Evolutionary conservation across 2,797 vertebrate genomes (phyloP).

Genomic region (Cryptoblepharus egeriae): DNA sequence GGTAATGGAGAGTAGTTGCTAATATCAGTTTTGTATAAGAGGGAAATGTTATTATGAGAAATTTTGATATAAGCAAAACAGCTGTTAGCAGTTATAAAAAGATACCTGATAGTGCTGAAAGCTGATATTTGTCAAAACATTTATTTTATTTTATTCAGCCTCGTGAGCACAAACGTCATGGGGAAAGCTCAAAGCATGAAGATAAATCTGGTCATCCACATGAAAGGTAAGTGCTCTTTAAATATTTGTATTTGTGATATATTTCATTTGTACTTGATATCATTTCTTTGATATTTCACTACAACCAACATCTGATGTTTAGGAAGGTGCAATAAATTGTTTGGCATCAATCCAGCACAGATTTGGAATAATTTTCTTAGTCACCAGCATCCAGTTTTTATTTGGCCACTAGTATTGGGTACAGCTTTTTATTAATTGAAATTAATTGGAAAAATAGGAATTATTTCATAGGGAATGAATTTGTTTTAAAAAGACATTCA

Average conservation of each 20-base stretch:
- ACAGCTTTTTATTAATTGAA: neutral
- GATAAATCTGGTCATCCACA: constrained; percentile 26
- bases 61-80: neutral
- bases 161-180: constrained; percentile 48
- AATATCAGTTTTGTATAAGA: neutral
- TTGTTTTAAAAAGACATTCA: neutral
- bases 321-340: neutral
- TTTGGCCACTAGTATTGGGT: neutral
- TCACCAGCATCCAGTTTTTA: neutral
- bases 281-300: neutral
- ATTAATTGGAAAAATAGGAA: neutral
- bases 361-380: neutral
- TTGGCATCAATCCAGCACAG: neutral
- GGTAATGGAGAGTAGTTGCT: neutral
- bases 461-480: neutral
- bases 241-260: neutral
- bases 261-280: neutral
- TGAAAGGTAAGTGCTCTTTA: constrained; percentile 43
- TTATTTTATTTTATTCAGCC: constrained; percentile 48
- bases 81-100: neutral
- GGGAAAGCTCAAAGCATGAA: constrained; percentile 52
- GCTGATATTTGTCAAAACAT: neutral
- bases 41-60: neutral
- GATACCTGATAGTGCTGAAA: neutral
- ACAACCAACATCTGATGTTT: neutral